A percentile compares a stretch with the other conserved stretches of the same genome.
phyloP scores from a whole-genome alignment of 2,113 vertebrate species.

The Calcarius ornatus region DNA sequence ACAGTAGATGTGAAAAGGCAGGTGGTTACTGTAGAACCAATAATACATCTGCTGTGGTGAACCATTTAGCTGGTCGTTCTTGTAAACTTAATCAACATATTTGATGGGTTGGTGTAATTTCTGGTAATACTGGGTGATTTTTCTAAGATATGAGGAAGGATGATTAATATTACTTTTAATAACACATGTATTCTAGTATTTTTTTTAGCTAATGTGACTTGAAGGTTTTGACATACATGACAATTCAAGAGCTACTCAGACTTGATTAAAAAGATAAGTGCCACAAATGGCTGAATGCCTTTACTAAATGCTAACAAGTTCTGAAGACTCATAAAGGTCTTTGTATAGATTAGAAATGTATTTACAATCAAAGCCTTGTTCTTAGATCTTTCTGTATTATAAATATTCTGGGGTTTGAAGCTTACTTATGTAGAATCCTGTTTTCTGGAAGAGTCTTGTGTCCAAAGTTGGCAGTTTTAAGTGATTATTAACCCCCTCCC shows the following conservation, averaged over 20 bases:
- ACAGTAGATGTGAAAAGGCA: neutral
- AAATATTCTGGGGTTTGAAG: neutral
- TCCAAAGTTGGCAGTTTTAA: neutral
- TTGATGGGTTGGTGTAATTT: neutral
- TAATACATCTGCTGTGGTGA: neutral
- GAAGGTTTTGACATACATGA: neutral
- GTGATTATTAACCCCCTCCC: neutral
- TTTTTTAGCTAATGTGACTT: neutral
- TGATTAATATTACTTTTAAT: neutral
- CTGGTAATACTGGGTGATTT: neutral
- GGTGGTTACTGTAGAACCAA: neutral
- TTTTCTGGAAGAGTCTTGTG: neutral
- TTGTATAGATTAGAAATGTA: neutral
- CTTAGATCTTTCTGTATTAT: neutral
- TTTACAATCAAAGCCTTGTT: neutral
- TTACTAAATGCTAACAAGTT: neutral
- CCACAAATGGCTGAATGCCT: neutral
- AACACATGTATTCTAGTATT: neutral
- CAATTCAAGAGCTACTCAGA: neutral
- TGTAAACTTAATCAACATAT: rapidly evolving
- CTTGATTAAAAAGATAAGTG: neutral
- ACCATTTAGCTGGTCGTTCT: neutral
- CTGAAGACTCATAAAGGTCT: neutral
- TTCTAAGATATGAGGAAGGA: neutral
- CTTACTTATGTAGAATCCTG: neutral